Conservation (phyloP, 2,797 vertebrate genomes). For the Helarctos malayanus region DNA sequence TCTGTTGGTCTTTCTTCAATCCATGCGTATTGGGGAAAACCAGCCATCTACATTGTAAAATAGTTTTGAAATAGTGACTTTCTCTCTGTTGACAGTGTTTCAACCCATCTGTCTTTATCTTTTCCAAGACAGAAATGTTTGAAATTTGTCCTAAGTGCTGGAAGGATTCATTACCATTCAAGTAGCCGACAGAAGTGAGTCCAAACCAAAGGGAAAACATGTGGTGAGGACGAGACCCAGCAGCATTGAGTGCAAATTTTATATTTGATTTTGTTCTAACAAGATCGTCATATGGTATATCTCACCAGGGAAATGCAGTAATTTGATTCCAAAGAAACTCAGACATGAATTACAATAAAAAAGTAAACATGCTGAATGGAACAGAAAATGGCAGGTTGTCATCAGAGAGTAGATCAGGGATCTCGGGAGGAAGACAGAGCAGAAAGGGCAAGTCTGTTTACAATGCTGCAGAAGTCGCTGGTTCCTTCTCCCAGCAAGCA, state of each 20-base stretch:
- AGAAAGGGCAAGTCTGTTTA: slow-evolving; percentile 59
- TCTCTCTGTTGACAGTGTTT: slow-evolving; percentile 62
- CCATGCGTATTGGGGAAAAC: not conserved
- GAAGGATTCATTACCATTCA: slow-evolving; percentile 65
- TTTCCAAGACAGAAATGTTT: slow-evolving; percentile 68
- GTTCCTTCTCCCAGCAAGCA: not conserved
- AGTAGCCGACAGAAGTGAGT: slow-evolving; percentile 78
- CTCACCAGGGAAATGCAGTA: slow-evolving; percentile 82
- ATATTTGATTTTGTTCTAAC: slow-evolving; percentile 84
- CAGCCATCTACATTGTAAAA: not conserved
- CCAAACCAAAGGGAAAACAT: slow-evolving; percentile 78
- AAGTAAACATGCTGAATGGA: slow-evolving; percentile 80
- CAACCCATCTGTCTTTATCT: slow-evolving; percentile 59
- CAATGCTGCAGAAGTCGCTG: not conserved
- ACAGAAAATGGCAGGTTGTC: slow-evolving; percentile 79
- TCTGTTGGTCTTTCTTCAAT: not conserved
- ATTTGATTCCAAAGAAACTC: slow-evolving; percentile 84
- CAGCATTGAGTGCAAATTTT: slow-evolving; percentile 79
- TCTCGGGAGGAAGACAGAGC: slow-evolving; percentile 32
- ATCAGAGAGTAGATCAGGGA: slow-evolving; percentile 53
- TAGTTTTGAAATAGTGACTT: slow-evolving; percentile 30
- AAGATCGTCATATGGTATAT: slow-evolving; percentile 81
- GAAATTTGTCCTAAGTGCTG: slow-evolving; percentile 10
- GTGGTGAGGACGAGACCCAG: slow-evolving; percentile 16
- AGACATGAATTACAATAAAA: slow-evolving; percentile 83